These are phyloP conservation scores for Thalassoma bifasciatum DNA, from an alignment of 2,113 vertebrate species.

Conservation along the genomic window DNA sequence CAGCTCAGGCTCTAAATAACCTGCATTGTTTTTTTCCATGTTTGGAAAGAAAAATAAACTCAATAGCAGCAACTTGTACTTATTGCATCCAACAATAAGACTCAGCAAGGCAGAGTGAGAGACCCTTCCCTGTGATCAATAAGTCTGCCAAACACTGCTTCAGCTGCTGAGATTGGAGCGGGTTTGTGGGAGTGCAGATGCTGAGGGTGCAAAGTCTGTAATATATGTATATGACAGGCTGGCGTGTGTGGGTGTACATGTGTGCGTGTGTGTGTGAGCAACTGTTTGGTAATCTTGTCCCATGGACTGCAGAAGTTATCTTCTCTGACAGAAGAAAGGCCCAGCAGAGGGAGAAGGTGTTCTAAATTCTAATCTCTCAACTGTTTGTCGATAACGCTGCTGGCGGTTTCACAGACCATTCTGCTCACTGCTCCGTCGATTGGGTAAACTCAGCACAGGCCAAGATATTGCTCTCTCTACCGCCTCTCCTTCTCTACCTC, in stretches of 20 bases:
- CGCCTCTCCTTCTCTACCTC: too few species aligned
- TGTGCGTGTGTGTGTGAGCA: slow-evolving; percentile 7
- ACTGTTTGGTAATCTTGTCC: slow-evolving; percentile 24
- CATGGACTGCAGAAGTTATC: slow-evolving; percentile 45
- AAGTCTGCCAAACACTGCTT: slow-evolving; percentile 22
- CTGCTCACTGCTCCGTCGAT: slow-evolving; percentile 37
- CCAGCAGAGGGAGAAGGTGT: slow-evolving; percentile 43
- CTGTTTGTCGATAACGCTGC: slow-evolving; percentile 58
- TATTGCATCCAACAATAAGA: slow-evolving; percentile 10
- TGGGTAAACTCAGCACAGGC: slow-evolving; percentile 18
- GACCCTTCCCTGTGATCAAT: slow-evolving; percentile 39
- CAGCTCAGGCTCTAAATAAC: background rate
- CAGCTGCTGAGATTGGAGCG: background rate
- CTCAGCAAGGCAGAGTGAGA: slow-evolving; percentile 9
- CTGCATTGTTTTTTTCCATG: too few species aligned
- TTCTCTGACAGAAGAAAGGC: slow-evolving; percentile 49
- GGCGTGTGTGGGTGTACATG: slow-evolving; percentile 1
- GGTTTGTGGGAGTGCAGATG: slow-evolving; percentile 10
- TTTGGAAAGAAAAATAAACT: background rate
- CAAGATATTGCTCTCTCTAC: slow-evolving; percentile 7
- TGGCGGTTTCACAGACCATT: slow-evolving; percentile 34
- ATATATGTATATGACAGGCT: background rate
- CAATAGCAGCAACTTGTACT: slow-evolving; percentile 1
- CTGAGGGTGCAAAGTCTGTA: slow-evolving; percentile 2
- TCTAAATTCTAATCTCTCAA: slow-evolving; percentile 65